Percentiles rank a stretch among this genome's conserved stretches.
Conservation (phyloP, 2,113 vertebrate species). For the Chaetops frenatus region DNA sequence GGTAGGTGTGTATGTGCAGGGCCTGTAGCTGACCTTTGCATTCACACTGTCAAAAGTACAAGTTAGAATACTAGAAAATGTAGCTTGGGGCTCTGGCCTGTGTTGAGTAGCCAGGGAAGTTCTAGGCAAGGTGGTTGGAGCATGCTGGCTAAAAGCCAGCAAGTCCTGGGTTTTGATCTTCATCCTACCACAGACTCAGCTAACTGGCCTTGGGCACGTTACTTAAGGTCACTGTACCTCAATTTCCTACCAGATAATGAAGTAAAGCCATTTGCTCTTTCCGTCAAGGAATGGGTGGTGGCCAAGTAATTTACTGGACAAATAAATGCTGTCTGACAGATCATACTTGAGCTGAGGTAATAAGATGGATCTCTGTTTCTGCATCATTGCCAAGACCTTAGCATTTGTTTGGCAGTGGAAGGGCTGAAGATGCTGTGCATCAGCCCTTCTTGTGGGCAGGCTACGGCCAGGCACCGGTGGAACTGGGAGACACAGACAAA, state of each 20-base stretch:
- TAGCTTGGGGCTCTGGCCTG: not conserved
- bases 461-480: not conserved
- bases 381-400: not conserved
- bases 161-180: not conserved
- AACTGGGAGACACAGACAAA: not conserved
- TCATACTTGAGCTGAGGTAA: not conserved
- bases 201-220: not conserved
- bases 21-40: not conserved
- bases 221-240: not conserved
- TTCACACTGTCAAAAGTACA: not conserved
- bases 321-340: not conserved
- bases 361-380: not conserved
- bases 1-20: not conserved
- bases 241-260: not conserved
- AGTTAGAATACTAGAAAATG: not conserved
- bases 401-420: not conserved
- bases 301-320: not conserved
- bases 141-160: not conserved
- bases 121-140: not conserved
- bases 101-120: not conserved
- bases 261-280: not conserved
- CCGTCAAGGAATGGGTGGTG: not conserved
- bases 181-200: not conserved
- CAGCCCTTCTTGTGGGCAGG: not conserved
- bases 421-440: not conserved